Evolutionary conservation across 2,113 vertebrate genomes (phyloP).

Genomic region (Chionomys nivalis): DNA sequence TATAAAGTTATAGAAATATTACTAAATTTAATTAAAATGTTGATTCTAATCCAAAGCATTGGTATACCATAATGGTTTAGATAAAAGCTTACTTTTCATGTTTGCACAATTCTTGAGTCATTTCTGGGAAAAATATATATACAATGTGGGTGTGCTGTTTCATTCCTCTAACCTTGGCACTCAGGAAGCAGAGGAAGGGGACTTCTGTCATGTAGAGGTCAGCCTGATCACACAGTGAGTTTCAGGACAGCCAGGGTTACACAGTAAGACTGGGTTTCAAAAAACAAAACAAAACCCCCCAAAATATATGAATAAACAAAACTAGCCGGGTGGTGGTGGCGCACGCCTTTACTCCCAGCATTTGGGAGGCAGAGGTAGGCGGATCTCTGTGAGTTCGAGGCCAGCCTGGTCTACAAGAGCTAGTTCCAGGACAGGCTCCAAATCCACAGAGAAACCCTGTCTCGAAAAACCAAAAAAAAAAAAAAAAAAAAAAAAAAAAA

Average conservation of each 20-base stretch:
- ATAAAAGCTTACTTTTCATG: not conserved
- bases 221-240: not conserved
- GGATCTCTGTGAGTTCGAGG: too few species aligned
- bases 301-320: not conserved
- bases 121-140: not conserved
- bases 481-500: too few species aligned
- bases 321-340: too few species aligned
- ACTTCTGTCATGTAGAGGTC: not conserved
- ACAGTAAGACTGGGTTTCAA: not conserved
- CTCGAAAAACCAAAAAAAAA: too few species aligned
- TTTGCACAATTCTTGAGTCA: constrained; percentile 19
- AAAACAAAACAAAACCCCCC: not conserved
- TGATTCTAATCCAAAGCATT: constrained; percentile 32
- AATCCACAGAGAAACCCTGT: too few species aligned
- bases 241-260: not conserved
- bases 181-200: not conserved
- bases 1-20: not conserved
- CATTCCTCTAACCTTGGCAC: not conserved
- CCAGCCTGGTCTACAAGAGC: too few species aligned
- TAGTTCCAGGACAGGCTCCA: too few species aligned
- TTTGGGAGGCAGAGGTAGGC: too few species aligned
- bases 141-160: not conserved
- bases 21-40: constrained; percentile 22
- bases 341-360: too few species aligned
- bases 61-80: not conserved